Evolutionary conservation across 2,113 vertebrate genomes (phyloP), one percentile per base, ranked within the genome.

Genomic region (Stictonetta naevosa): DNA sequence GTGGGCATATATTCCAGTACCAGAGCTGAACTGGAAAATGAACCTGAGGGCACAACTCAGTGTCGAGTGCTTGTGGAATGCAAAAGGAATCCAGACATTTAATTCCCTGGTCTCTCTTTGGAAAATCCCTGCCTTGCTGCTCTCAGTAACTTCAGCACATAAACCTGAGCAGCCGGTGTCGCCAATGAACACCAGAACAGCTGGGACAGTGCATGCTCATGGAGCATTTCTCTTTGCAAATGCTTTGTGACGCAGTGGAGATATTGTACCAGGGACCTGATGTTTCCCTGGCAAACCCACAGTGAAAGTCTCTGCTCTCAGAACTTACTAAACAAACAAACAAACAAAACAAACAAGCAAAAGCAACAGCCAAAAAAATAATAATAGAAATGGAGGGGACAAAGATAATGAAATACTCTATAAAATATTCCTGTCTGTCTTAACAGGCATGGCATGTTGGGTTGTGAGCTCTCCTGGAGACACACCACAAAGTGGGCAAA

Each of bases 81-180:
- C 21, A 3, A 93, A 92, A 91, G 86, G 93, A 94, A 96, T 97
- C 74, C 74, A 96, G 88, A 92, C 91, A 93, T 80, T 76, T 95
- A 94, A 97, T 94, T 97, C 96, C 88, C 36, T 71, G 62, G 66
- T 84, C 95, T 62, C 62, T 79, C 62, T 86, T 82, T 3, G 91
- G 91, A 96, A 97, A 95, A 97, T 92, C 93, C 96, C 91, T 92
- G 76, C 69, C 53, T 86, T 13, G 2, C 17, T 95, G 53, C 14
- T 88, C 73, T 89, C 60, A 40, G 71, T 58, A 59, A 42, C 31
- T 93, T 84, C 77, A 84, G 86, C 77, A n/a, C 8, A 4, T 79
- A 86, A 83, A 44, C 33, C 74, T 50, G 36, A 93, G 80, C 88
- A 89, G 77, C 42, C 10, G 4, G 40, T 60, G 38, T 64, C 18